Conservation (phyloP, 2,797 vertebrate species). For the Australoheros facetus region DNA sequence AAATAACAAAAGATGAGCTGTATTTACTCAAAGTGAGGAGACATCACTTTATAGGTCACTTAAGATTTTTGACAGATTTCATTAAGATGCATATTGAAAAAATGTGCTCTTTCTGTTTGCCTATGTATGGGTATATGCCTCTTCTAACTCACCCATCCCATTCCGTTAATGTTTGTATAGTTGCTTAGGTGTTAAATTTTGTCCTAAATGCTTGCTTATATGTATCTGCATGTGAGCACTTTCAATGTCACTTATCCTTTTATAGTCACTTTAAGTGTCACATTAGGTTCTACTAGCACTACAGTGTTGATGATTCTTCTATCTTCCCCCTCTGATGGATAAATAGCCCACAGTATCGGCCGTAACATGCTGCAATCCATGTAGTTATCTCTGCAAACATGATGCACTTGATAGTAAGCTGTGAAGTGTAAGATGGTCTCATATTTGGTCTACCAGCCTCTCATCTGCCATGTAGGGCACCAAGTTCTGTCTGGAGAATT, state of each 20-base stretch:
- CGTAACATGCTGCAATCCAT: constrained; percentile 38
- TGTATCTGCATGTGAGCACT: neutral
- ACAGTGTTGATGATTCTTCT: neutral
- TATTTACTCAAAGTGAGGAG: neutral
- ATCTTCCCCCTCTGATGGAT: constrained; percentile 17
- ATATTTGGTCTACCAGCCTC: constrained; percentile 59
- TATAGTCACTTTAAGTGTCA: neutral
- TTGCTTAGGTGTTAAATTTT: no score
- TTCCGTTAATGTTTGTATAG: neutral
- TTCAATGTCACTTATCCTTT: neutral
- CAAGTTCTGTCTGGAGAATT: constrained; percentile 62
- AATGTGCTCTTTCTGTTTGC: neutral
- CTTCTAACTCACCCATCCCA: neutral
- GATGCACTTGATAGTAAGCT: constrained; percentile 50
- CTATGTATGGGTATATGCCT: neutral
- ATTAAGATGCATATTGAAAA: neutral
- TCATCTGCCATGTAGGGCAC: constrained; percentile 54
- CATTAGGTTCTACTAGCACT: neutral
- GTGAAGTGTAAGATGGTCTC: constrained; percentile 41
- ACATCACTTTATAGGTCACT: neutral
- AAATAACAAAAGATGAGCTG: neutral
- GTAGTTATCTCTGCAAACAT: constrained; percentile 52
- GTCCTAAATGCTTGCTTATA: no score
- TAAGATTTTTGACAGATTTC: neutral
- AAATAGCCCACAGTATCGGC: constrained; percentile 24